phyloP scores from a whole-genome alignment of 64 coral and sea anemone genomes.

The Dendrophyllia cribrosa region DNA sequence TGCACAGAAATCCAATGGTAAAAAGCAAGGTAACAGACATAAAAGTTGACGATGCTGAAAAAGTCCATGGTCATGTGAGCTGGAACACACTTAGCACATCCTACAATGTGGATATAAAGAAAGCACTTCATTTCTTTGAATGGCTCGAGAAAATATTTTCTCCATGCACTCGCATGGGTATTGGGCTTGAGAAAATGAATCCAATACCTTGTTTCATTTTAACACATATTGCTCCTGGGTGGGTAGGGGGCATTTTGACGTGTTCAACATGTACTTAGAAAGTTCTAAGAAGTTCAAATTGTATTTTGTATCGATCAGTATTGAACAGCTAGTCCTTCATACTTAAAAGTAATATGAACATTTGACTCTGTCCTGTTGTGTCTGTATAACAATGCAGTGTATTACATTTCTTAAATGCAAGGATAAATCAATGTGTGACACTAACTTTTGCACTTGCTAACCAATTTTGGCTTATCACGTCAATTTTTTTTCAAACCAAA shows the following conservation, averaged over 20 bases:
- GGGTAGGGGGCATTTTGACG: constrained; percentile 66
- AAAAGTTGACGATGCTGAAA: background rate
- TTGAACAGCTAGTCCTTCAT: too few relatives aligned
- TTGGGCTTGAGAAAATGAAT: constrained; percentile 48
- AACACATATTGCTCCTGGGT: constrained; percentile 56
- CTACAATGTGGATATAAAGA: background rate
- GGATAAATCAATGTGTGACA: too few relatives aligned
- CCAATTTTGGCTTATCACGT: too few relatives aligned
- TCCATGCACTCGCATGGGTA: background rate
- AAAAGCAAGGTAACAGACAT: background rate
- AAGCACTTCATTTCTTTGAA: constrained; percentile 25
- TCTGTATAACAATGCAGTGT: too few relatives aligned
- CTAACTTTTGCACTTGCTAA: too few relatives aligned
- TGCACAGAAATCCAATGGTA: constrained; percentile 23
- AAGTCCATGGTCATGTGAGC: background rate
- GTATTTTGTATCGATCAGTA: too few relatives aligned
- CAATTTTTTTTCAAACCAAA: too few relatives aligned
- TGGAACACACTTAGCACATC: background rate
- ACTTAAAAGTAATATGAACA: too few relatives aligned
- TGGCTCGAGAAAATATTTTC: constrained; percentile 65
- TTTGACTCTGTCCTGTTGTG: too few relatives aligned
- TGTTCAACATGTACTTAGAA: background rate
- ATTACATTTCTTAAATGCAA: too few relatives aligned
- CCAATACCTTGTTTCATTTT: constrained; percentile 66
- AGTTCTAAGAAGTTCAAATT: too few relatives aligned